These are phyloP conservation scores for Glossophaga mutica DNA, from an alignment of 2,797 vertebrate genomes.

Conservation along the genomic window DNA sequence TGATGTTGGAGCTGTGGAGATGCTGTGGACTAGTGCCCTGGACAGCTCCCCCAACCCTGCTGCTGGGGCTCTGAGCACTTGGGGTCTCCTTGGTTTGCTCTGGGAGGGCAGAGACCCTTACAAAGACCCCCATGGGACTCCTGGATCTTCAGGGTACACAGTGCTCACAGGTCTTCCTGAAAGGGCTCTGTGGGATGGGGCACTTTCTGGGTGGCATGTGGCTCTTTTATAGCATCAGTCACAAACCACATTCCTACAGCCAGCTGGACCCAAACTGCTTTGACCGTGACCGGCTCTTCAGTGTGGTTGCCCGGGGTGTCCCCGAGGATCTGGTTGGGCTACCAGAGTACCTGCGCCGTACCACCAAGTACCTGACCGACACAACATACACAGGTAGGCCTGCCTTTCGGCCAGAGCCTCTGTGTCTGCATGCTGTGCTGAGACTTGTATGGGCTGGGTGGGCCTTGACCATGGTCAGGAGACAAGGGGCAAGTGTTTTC, in stretches of 20 bases:
- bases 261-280: slow-evolving; percentile 78
- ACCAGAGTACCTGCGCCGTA: slow-evolving; percentile 77
- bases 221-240: not conserved
- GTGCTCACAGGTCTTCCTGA: not conserved
- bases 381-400: slow-evolving; percentile 82
- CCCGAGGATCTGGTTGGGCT: slow-evolving; percentile 79
- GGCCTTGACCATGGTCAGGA: not conserved
- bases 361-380: slow-evolving; percentile 83
- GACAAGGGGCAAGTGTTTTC: not conserved
- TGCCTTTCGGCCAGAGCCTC: not conserved
- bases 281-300: slow-evolving; percentile 82
- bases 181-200: not conserved
- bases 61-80: not conserved
- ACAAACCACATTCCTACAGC: slow-evolving; percentile 56
- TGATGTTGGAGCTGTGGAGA: not conserved
- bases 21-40: fast-evolving
- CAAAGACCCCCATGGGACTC: not conserved
- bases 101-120: not conserved
- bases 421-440: not conserved
- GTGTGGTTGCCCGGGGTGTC: slow-evolving; percentile 73
- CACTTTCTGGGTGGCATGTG: fast-evolving
- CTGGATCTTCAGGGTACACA: not conserved
- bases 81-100: not conserved
- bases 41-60: too few relatives aligned
- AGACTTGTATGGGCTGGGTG: not conserved